phyloP scores from a whole-genome alignment of 2,888 invertebrate species.

The Yponomeuta sedellus region DNA sequence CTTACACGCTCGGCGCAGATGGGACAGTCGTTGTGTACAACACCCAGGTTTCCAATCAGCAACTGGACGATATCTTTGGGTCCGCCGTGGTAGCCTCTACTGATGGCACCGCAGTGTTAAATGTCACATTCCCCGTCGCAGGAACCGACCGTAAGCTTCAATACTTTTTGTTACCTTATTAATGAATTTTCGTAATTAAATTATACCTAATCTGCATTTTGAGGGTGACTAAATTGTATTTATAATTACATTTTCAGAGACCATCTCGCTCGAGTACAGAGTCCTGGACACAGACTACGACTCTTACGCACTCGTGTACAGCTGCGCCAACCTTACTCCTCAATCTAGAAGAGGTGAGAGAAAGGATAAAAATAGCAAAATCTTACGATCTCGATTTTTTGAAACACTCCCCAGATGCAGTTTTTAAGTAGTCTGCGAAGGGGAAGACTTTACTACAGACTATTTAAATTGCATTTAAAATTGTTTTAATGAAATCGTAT shows the following conservation, averaged over 20 bases:
- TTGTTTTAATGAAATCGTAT: no score
- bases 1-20: slow-evolving; percentile 53
- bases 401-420: no score
- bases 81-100: slow-evolving; percentile 51
- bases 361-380: slow-evolving; percentile 4
- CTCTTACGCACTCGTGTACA: slow-evolving; percentile 78
- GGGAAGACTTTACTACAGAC: no score
- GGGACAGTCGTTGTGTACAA: slow-evolving; percentile 34
- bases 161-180: neutral
- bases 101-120: slow-evolving; percentile 68
- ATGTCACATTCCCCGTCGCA: slow-evolving; percentile 71
- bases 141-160: slow-evolving; percentile 40
- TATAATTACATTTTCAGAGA: slow-evolving; percentile 33
- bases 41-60: slow-evolving; percentile 54
- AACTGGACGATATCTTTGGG: slow-evolving; percentile 65
- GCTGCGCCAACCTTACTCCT: slow-evolving; percentile 62
- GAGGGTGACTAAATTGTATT: no score
- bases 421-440: no score
- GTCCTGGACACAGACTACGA: slow-evolving; percentile 80
- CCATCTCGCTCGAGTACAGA: slow-evolving; percentile 66
- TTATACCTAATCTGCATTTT: no score
- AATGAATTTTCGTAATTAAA: neutral
- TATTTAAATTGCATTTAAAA: no score
- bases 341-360: slow-evolving; percentile 43
- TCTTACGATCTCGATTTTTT: no score